A percentile compares a stretch with the other conserved stretches of the same genome.
Evolutionary conservation across 2,888 invertebrate species (phyloP).

Genomic region (Ceratothoa steindachneri): DNA sequence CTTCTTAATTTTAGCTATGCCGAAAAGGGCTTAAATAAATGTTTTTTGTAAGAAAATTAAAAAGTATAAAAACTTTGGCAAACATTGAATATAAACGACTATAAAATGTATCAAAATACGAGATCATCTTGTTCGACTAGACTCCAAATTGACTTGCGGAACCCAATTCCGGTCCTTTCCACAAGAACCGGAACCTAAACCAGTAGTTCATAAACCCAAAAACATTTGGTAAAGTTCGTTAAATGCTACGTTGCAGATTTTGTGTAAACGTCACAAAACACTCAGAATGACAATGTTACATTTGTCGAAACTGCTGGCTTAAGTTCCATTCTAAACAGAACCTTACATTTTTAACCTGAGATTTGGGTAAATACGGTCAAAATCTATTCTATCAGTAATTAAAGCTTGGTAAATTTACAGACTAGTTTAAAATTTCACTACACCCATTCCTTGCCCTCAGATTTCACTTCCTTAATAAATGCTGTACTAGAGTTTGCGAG

Average conservation of each 20-base stretch:
- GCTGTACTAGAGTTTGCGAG: neutral
- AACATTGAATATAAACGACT: neutral
- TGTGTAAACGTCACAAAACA: no score
- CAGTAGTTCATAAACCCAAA: no score
- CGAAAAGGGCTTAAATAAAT: no score
- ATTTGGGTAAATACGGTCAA: neutral
- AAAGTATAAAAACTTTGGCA: neutral
- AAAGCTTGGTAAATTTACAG: neutral
- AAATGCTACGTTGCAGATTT: no score
- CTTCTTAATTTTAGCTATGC: no score
- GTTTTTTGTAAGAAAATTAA: neutral
- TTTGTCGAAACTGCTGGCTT: no score
- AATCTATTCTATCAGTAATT: neutral
- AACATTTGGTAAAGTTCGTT: no score
- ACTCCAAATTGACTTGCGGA: neutral
- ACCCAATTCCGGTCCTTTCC: no score
- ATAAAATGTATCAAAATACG: neutral
- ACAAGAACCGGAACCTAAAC: no score
- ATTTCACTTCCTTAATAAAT: neutral
- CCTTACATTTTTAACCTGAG: neutral
- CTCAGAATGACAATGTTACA: no score
- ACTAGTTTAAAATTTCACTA: neutral
- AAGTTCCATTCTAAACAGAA: no score
- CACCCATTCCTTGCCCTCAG: neutral
- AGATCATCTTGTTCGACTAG: neutral